Evolutionary conservation across 2,797 vertebrate species (phyloP).

Genomic region (Uromys caudimaculatus): DNA sequence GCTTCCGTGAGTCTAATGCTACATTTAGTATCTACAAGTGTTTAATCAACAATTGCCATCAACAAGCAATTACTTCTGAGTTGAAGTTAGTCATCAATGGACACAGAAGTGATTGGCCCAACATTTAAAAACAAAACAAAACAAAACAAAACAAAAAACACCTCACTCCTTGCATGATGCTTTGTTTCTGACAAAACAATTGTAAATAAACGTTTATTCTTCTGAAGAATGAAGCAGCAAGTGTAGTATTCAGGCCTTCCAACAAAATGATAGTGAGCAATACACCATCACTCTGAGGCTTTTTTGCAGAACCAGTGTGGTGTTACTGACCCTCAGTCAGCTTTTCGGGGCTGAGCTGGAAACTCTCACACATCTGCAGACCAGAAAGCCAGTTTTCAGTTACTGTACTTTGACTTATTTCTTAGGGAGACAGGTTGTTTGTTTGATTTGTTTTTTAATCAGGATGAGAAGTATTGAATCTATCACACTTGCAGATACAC

Average conservation of each 20-base stretch:
- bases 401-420: neutral
- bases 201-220: neutral
- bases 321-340: neutral
- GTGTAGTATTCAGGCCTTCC: neutral
- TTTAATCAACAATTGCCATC: neutral
- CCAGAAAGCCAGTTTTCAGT: neutral
- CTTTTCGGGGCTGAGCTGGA: neutral
- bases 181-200: neutral
- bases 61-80: constrained; percentile 24
- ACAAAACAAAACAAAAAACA: neutral
- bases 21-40: neutral
- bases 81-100: neutral
- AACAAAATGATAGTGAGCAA: neutral
- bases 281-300: neutral
- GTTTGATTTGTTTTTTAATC: neutral
- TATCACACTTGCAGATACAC: neutral
- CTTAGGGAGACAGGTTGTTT: neutral
- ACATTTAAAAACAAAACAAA: neutral
- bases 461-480: neutral
- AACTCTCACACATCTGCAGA: neutral
- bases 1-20: neutral
- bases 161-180: neutral
- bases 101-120: constrained; percentile 23
- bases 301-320: neutral
- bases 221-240: neutral